phyloP scores from a whole-genome alignment of 1,140 invertebrate genomes.

The Formica exsecta region DNA sequence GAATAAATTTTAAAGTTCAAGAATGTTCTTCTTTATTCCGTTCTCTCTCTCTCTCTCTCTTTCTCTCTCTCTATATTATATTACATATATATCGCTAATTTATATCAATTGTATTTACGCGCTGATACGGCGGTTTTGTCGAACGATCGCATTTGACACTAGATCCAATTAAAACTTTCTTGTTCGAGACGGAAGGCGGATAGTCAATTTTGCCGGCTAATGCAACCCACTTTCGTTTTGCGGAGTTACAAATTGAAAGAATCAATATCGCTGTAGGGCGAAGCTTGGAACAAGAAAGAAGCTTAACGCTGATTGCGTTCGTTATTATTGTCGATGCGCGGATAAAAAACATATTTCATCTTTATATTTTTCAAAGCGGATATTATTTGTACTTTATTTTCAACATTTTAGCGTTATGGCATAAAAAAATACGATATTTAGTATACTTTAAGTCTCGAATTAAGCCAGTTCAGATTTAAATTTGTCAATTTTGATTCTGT shows the following conservation, averaged over 20 bases:
- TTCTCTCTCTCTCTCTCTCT: not conserved
- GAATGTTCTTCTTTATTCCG: not conserved
- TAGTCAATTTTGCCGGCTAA: constrained; percentile 50
- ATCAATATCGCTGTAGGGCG: constrained; percentile 1
- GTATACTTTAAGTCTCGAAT: not conserved
- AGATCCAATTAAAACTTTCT: constrained; percentile 56
- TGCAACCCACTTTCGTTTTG: constrained; percentile 1
- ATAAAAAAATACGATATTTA: constrained; percentile 10
- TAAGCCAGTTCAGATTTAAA: not conserved
- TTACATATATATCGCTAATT: not conserved
- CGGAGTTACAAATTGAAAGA: constrained; percentile 37
- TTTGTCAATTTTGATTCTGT: not conserved
- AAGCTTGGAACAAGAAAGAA: constrained; percentile 43
- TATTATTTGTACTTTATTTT: constrained; percentile 22
- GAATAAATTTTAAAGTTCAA: not conserved
- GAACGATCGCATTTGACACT: constrained; percentile 45
- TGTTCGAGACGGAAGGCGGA: constrained; percentile 29
- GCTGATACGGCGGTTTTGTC: constrained; percentile 25
- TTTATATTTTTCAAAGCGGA: not conserved
- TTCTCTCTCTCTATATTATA: not conserved
- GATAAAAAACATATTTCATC: not conserved
- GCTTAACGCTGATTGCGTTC: constrained; percentile 17
- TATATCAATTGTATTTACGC: constrained; percentile 44
- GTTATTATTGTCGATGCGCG: constrained; percentile 1
- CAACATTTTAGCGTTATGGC: not conserved